phyloP scores from a whole-genome alignment of 2,797 vertebrate species.

The Parotocinclus haroldoi region DNA sequence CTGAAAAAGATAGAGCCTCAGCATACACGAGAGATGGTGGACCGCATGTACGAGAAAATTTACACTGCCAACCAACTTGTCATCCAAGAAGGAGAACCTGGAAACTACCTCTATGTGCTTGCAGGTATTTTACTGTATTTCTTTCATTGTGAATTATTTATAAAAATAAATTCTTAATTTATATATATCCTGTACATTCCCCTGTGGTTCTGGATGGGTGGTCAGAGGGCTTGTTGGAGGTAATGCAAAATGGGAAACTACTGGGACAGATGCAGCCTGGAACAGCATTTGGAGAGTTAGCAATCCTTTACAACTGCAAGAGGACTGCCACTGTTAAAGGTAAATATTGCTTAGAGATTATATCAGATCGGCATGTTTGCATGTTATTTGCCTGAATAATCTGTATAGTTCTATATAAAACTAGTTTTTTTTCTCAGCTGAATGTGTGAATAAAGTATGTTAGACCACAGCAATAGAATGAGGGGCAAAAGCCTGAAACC shows the following conservation, averaged over 20 bases:
- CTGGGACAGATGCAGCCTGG: conserved; percentile 74
- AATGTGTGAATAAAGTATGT: no score
- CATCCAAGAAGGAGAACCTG: conserved; percentile 74
- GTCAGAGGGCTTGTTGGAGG: conserved; percentile 73
- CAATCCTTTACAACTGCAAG: conserved; percentile 80
- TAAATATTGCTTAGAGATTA: conserved; percentile 40
- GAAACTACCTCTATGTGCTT: conserved; percentile 78
- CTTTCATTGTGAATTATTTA: not conserved
- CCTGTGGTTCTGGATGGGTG: conserved; percentile 11
- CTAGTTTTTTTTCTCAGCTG: no score
- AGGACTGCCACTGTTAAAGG: conserved; percentile 78
- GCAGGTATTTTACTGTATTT: conserved; percentile 60
- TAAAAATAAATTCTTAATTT: not conserved
- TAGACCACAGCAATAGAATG: no score
- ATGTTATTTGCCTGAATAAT: no score
- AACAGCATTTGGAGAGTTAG: conserved; percentile 77
- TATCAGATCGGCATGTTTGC: no score
- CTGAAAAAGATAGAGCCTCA: conserved; percentile 75
- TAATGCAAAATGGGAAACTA: conserved; percentile 71
- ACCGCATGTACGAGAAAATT: conserved; percentile 73
- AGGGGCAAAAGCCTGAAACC: no score
- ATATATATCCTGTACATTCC: conserved; percentile 1
- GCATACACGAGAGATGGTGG: conserved; percentile 73
- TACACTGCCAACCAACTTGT: conserved; percentile 67
- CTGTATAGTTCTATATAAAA: no score